Evolutionary conservation across 2,113 vertebrate species (phyloP).

Genomic region (Micromys minutus): DNA sequence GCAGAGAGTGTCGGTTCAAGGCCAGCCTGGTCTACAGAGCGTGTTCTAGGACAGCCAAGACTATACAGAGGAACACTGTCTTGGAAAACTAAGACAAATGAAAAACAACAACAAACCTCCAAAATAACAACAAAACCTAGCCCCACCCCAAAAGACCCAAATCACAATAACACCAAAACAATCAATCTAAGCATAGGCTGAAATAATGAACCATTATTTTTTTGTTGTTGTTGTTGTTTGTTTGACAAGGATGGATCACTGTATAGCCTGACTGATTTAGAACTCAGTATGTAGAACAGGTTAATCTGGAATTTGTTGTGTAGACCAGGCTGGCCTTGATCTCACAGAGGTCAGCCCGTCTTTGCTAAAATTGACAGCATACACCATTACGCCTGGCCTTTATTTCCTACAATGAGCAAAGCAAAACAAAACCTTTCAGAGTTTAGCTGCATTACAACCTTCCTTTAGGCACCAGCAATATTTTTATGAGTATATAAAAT

Average conservation of each 20-base stretch:
- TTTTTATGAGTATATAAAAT: conserved; percentile 14
- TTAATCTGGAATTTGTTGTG: background rate
- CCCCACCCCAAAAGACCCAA: no score
- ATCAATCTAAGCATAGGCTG: background rate
- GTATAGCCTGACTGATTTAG: background rate
- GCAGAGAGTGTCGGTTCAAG: background rate
- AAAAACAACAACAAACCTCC: background rate
- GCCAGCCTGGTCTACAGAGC: background rate
- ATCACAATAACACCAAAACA: background rate
- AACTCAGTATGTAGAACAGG: background rate
- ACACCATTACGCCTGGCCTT: background rate
- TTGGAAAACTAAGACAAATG: background rate
- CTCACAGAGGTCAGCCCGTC: background rate
- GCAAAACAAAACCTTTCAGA: background rate
- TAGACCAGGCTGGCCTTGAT: no score
- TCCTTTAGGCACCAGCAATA: background rate
- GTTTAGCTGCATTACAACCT: background rate
- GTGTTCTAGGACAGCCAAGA: background rate
- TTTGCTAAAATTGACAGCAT: background rate
- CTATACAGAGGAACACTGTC: background rate
- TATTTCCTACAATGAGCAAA: background rate
- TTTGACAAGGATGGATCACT: background rate
- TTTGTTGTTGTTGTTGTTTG: background rate
- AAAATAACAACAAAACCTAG: no score
- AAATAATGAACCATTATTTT: background rate